Evolutionary conservation across 2,113 vertebrate species (phyloP).

Genomic region (Mirounga angustirostris): DNA sequence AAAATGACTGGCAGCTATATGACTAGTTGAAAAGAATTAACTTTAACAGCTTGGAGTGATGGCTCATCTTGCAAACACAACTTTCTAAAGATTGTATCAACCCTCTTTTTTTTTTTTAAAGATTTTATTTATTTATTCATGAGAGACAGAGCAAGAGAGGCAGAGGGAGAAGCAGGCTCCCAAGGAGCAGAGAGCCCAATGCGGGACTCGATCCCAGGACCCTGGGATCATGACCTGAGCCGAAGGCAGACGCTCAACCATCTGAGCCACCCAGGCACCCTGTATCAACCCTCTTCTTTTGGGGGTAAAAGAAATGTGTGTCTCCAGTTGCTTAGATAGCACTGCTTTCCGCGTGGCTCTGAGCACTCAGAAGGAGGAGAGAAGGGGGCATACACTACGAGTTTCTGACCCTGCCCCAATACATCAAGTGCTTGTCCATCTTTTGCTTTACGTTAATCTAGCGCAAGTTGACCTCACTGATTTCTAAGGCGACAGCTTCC

Average conservation of each 20-base stretch:
- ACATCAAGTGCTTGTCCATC: fast-evolving
- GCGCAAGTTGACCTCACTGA: background rate
- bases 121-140: too few relatives aligned
- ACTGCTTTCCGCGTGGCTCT: background rate
- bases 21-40: background rate
- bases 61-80: background rate
- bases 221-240: too few relatives aligned
- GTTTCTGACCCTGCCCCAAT: fast-evolving
- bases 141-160: too few relatives aligned
- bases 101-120: background rate
- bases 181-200: too few relatives aligned
- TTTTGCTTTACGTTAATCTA: background rate
- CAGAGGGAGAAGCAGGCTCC: too few relatives aligned
- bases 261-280: too few relatives aligned
- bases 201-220: too few relatives aligned
- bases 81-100: background rate
- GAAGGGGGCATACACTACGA: fast-evolving
- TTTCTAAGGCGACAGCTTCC: background rate
- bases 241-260: too few relatives aligned
- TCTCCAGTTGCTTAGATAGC: background rate
- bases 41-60: background rate
- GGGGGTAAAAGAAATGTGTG: background rate
- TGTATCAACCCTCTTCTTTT: background rate
- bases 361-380: background rate
- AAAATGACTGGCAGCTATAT: slow-evolving; percentile 41